These are phyloP conservation scores for Calonectris borealis DNA, from an alignment of 2,113 vertebrate species.

Conservation along the genomic window DNA sequence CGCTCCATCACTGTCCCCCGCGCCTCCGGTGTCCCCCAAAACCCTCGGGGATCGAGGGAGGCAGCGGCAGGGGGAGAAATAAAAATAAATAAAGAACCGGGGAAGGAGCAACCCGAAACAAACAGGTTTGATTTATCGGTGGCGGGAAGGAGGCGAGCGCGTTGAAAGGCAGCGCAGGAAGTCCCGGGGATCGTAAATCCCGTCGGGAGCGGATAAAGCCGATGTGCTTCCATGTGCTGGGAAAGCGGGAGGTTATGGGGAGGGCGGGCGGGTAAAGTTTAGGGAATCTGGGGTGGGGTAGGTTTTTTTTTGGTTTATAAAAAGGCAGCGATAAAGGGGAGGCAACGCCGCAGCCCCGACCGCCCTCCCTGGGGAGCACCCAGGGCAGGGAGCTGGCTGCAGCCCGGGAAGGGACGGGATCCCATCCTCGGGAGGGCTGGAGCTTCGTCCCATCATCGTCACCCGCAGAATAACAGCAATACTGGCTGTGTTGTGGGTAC, in stretches of 20 bases:
- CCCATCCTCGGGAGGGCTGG: background rate
- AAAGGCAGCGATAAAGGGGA: background rate
- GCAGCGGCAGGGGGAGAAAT: background rate
- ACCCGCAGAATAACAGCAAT: background rate
- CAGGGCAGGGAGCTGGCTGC: background rate
- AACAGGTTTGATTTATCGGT: constrained; percentile 9
- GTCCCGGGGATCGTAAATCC: constrained; percentile 20
- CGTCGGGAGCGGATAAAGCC: background rate
- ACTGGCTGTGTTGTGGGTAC: background rate
- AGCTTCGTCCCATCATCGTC: background rate
- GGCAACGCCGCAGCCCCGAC: background rate
- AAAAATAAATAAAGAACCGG: background rate
- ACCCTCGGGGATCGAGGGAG: background rate
- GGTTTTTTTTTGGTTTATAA: background rate
- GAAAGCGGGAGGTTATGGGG: background rate
- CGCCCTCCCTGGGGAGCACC: background rate
- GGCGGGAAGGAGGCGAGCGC: background rate
- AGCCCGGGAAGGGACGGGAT: background rate
- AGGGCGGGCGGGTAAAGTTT: background rate
- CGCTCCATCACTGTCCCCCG: background rate
- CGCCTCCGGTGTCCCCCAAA: background rate
- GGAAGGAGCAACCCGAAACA: background rate
- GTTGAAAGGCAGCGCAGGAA: constrained; percentile 38
- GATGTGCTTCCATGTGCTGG: background rate
- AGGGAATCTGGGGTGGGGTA: background rate